phyloP scores from a whole-genome alignment of 2,888 invertebrate genomes.

The Drosophila anomelani region DNA sequence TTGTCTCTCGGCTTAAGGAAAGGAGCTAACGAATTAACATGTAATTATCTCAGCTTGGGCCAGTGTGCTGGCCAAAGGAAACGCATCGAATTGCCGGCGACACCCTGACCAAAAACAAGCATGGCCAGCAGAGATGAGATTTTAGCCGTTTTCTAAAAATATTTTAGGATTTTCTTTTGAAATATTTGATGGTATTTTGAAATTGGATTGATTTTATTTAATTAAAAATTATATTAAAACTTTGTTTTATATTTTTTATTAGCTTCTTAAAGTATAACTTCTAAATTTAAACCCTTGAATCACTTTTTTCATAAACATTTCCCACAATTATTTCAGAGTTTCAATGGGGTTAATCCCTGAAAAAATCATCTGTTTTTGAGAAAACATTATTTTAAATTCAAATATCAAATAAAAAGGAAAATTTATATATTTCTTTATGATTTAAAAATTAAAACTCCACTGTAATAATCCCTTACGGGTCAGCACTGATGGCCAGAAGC shows the following conservation, averaged over 20 bases:
- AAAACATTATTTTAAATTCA: not conserved
- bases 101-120: constrained; percentile 81
- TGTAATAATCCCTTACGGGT: not conserved
- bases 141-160: not conserved
- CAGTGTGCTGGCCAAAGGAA: constrained; percentile 56
- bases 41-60: constrained; percentile 78
- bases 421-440: not conserved
- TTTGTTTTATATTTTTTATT: no score
- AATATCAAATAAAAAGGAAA: not conserved
- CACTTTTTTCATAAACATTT: no score
- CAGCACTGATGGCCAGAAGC: constrained; percentile 56
- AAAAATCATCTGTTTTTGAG: no score
- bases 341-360: no score
- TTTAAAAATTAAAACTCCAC: not conserved
- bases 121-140: constrained; percentile 22
- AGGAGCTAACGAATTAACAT: constrained; percentile 72
- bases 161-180: not conserved
- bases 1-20: constrained; percentile 63
- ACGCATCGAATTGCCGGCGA: constrained; percentile 81
- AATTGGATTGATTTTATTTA: not conserved
- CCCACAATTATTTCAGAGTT: no score
- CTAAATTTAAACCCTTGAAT: no score
- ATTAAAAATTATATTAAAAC: no score
- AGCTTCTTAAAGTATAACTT: no score
- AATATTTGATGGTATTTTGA: not conserved